Evolutionary conservation across 2,113 vertebrate genomes (phyloP).

Genomic region (Guaruba guarouba): DNA sequence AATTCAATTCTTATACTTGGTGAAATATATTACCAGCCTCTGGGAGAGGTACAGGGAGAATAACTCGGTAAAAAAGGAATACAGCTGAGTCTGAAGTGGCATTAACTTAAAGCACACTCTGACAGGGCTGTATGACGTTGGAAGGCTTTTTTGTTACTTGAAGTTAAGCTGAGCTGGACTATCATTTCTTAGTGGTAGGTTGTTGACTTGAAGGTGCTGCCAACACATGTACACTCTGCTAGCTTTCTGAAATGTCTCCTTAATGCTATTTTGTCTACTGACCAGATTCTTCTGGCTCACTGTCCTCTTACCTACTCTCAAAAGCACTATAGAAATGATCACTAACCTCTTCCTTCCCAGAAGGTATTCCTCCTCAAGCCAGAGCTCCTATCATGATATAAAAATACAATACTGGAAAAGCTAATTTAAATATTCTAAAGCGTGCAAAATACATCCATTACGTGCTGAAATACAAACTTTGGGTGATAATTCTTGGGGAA

Average conservation of each 20-base stretch:
- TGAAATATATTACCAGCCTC: background rate
- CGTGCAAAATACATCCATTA: background rate
- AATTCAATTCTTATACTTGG: background rate
- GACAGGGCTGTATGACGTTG: background rate
- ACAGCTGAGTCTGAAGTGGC: background rate
- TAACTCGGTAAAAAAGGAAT: background rate
- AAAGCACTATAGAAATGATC: background rate
- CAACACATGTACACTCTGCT: background rate
- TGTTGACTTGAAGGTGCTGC: background rate
- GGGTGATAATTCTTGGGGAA: background rate
- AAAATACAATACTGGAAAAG: background rate
- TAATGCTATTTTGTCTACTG: background rate
- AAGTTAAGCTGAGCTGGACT: background rate
- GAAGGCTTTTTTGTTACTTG: background rate
- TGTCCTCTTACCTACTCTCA: background rate
- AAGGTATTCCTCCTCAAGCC: rapidly evolving
- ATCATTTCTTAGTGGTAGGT: background rate
- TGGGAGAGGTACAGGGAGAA: background rate
- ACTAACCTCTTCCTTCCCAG: background rate
- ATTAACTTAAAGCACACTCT: background rate
- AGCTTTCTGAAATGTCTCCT: background rate
- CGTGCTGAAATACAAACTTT: background rate
- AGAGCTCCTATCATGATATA: background rate
- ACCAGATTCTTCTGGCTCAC: background rate
- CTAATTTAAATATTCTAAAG: background rate